Evolutionary conservation across 1,140 invertebrate genomes (phyloP).

Genomic region (Dreissena polymorpha): DNA sequence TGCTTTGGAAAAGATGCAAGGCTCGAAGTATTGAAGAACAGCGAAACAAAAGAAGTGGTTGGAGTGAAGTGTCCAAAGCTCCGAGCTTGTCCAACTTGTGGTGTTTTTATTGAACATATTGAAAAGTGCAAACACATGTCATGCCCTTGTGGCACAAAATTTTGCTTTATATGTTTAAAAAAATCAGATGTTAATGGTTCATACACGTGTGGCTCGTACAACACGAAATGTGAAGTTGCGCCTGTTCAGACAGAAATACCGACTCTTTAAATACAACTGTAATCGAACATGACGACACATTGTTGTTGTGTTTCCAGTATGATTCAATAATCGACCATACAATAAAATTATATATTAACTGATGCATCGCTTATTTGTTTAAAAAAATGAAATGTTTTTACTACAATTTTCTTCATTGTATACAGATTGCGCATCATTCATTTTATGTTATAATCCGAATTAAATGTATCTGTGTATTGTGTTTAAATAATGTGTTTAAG

Average conservation of each 20-base stretch:
- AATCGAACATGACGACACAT: too few species aligned
- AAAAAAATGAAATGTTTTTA: too few species aligned
- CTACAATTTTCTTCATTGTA: too few species aligned
- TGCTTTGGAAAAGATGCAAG: slow-evolving; percentile 49
- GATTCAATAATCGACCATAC: too few species aligned
- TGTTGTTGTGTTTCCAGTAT: too few species aligned
- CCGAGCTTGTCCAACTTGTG: slow-evolving; percentile 50
- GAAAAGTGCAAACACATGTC: slow-evolving; percentile 54
- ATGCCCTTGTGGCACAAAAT: slow-evolving; percentile 51
- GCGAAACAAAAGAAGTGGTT: slow-evolving; percentile 25
- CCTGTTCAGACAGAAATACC: slow-evolving; percentile 42
- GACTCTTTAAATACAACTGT: too few species aligned
- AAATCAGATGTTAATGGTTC: slow-evolving; percentile 10
- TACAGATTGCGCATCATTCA: too few species aligned
- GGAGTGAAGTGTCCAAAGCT: slow-evolving; percentile 45
- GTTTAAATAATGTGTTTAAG: too few species aligned
- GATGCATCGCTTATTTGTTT: too few species aligned
- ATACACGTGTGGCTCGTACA: slow-evolving; percentile 42
- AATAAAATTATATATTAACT: too few species aligned
- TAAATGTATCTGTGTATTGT: too few species aligned
- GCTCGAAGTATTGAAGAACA: slow-evolving; percentile 32
- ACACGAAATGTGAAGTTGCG: slow-evolving; percentile 25
- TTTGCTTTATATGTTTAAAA: slow-evolving; percentile 59
- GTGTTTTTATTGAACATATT: slow-evolving; percentile 49
- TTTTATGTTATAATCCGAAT: too few species aligned